phyloP scores from a whole-genome alignment of 2,113 vertebrate species.

The Phyllostomus hastatus region DNA sequence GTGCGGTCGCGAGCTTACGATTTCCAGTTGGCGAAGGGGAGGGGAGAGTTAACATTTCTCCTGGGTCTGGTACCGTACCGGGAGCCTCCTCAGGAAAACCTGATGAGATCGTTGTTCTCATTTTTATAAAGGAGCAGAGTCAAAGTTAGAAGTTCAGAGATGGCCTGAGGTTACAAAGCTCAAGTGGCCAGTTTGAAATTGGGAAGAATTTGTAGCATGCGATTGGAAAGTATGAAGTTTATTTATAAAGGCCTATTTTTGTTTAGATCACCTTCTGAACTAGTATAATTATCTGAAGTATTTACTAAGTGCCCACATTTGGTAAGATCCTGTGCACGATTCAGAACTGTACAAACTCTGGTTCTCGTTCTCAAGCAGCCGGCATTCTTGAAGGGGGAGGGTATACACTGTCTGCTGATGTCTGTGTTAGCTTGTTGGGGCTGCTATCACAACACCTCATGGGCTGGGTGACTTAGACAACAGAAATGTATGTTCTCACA shows the following conservation, averaged over 20 bases:
- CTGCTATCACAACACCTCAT: not conserved
- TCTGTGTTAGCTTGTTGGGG: not conserved
- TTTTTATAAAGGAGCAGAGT: not conserved
- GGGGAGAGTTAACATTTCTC: not conserved
- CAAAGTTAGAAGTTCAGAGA: not conserved
- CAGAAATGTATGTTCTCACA: not conserved
- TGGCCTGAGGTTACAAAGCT: not conserved
- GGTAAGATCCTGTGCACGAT: not conserved
- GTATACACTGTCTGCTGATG: rapidly evolving
- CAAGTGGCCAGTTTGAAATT: not conserved
- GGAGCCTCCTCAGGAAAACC: not conserved
- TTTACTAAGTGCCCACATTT: not conserved
- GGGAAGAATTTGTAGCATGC: constrained; percentile 1
- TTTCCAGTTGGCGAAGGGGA: not conserved
- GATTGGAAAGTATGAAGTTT: not conserved
- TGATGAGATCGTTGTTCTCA: not conserved
- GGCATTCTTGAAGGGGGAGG: not conserved
- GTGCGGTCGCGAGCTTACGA: not conserved
- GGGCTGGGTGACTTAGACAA: not conserved
- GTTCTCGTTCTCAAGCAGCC: not conserved
- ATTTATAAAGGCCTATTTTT: not conserved
- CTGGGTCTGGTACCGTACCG: not conserved
- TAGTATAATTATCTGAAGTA: not conserved
- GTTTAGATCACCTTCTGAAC: not conserved
- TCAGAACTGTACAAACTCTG: not conserved